phyloP scores from a whole-genome alignment of 2,113 vertebrate species.

The Syrrhaptes paradoxus region DNA sequence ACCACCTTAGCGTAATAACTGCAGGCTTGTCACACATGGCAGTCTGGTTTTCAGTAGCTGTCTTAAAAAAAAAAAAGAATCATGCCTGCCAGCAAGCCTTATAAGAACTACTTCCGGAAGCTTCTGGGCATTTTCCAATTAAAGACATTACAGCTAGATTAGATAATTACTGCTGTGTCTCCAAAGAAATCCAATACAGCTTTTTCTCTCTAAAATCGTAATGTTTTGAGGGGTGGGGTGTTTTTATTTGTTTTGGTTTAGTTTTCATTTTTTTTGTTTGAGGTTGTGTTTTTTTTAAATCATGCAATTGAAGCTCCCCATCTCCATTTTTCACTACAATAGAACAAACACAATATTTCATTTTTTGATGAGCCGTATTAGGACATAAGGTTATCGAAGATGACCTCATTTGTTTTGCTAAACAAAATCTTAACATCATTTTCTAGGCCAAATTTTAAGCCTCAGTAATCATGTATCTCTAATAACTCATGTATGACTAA shows the following conservation, averaged over 20 bases:
- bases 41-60: neutral
- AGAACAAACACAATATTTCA: neutral
- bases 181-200: neutral
- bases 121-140: neutral
- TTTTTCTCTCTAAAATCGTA: neutral
- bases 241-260: neutral
- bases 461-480: neutral
- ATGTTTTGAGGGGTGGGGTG: fast-evolving
- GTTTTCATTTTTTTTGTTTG: neutral
- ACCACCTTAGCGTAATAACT: neutral
- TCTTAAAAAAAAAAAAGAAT: neutral
- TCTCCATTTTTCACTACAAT: neutral
- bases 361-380: neutral
- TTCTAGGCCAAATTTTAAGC: constrained; percentile 31
- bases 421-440: neutral
- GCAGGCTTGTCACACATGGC: neutral
- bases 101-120: neutral
- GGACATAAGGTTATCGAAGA: neutral
- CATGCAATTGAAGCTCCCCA: neutral
- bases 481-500: neutral
- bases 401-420: neutral
- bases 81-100: neutral
- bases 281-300: neutral
- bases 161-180: neutral
- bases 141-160: neutral